Percentiles rank a stretch among this genome's conserved stretches.
Conservation (phyloP, 2,888 invertebrate species). For the Lampropteryx suffumata region DNA sequence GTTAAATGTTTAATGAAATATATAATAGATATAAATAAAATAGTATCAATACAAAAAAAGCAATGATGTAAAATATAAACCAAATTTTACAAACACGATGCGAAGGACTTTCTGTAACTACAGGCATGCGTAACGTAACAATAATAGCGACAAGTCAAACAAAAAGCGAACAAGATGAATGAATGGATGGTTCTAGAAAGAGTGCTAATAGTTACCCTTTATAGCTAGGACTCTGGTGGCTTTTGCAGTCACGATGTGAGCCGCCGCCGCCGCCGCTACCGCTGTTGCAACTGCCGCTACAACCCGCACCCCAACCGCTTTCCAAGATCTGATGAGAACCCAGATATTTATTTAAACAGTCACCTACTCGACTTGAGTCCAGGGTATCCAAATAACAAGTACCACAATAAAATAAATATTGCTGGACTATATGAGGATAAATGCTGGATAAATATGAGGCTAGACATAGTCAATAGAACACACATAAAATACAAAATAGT, state of each 20-base stretch:
- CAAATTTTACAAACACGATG: too few relatives aligned
- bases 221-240: constrained; percentile 76
- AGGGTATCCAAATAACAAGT: too few relatives aligned
- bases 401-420: too few relatives aligned
- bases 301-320: constrained; percentile 76
- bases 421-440: too few relatives aligned
- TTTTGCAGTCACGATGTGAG: constrained; percentile 75
- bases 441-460: too few relatives aligned
- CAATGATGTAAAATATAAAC: too few relatives aligned
- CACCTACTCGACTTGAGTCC: too few relatives aligned
- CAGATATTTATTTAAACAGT: too few relatives aligned
- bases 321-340: constrained; percentile 59
- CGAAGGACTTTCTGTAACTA: too few relatives aligned
- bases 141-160: neutral
- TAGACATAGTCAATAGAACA: too few relatives aligned
- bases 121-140: neutral
- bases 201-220: constrained; percentile 57
- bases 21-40: neutral
- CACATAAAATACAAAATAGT: too few relatives aligned
- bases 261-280: constrained; percentile 69
- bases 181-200: neutral
- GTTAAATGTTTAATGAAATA: neutral
- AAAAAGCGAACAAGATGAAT: neutral
- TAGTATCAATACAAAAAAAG: neutral
- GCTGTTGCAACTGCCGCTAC: constrained; percentile 75